These are phyloP conservation scores for Ichneumon xanthorius DNA, from an alignment of 2,888 invertebrate genomes.

Conservation along the genomic window DNA sequence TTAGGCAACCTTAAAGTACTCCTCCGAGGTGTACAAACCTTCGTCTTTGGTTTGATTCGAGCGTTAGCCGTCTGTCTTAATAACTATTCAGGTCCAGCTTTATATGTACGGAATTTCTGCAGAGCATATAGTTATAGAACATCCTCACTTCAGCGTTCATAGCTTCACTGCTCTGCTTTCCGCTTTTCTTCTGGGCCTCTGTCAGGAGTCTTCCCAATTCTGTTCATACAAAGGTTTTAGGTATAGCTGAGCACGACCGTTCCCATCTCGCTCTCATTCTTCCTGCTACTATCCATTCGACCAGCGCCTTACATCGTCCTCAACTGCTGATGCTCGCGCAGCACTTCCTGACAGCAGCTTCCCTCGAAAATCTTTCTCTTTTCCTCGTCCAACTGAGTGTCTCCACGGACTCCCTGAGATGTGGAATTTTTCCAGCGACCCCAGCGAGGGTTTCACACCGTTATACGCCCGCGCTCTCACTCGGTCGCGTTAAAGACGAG, in stretches of 20 bases:
- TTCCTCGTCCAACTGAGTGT: slow-evolving; percentile 18
- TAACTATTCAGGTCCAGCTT: not conserved
- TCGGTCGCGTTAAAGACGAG: slow-evolving; percentile 68
- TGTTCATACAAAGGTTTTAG: slow-evolving; percentile 10
- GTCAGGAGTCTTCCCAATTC: slow-evolving; percentile 18
- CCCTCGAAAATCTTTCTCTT: slow-evolving; percentile 36
- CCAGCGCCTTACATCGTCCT: slow-evolving; percentile 46
- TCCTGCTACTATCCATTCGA: slow-evolving; percentile 49
- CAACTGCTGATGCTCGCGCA: slow-evolving; percentile 64
- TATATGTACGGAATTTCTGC: not conserved
- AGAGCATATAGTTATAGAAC: not conserved
- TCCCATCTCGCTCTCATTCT: slow-evolving; percentile 52
- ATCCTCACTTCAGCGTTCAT: slow-evolving; percentile 1
- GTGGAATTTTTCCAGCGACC: slow-evolving; percentile 80
- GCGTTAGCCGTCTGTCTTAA: not conserved
- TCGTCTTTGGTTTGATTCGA: slow-evolving; percentile 1
- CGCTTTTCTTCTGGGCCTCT: slow-evolving; percentile 5
- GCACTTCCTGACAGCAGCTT: slow-evolving; percentile 47
- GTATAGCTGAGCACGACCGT: slow-evolving; percentile 7
- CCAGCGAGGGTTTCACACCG: slow-evolving; percentile 72
- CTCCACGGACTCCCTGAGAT: slow-evolving; percentile 72
- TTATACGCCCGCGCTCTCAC: slow-evolving; percentile 27
- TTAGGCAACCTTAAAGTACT: not conserved
- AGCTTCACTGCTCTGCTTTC: slow-evolving; percentile 26
- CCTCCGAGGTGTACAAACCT: not conserved